Evolutionary conservation across 2,113 vertebrate species (phyloP), one percentile per base, ranked within the genome.

Genomic region (Trinectes maculatus): DNA sequence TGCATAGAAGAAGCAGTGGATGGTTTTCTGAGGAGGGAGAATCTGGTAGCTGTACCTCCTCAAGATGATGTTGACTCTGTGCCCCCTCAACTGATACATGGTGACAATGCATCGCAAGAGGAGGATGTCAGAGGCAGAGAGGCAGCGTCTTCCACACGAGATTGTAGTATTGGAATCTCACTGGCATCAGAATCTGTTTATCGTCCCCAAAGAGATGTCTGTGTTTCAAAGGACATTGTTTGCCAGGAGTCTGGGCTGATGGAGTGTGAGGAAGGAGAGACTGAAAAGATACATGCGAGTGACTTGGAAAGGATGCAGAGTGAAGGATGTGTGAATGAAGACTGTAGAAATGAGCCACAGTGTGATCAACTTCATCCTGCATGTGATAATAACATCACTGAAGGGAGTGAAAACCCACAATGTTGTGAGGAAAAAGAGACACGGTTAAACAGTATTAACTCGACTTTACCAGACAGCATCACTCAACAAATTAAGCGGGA

Each of bases 1-100:
- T 96, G 95, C 36, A 1, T 98, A 49, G 95, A 98, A 53, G 95
- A 96, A 84, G 94, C 93, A 52, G 85, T 98, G 3, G 96, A 93
- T 86, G 62, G n/a, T 12, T 98, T 98, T 80, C 91, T 98, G 60
- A 93, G 91, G 64, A 92, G 67, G 77, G 96, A 98, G 77, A 93
- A 93, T 63, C 84, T 98, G 80, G 92, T 94, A 76, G 67, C 92
- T 53, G 93, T 94, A 63, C 83, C 92, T 0, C 91, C 87, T 48
- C 81, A 86, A 62, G 94, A 96, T 24, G 94, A 95, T 15, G 47
- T 92, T 43, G 94, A 93, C 60, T 85, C 84, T 62, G 86, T 71
- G 34, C 92, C 90, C 70, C 74, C 83, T 15, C 90, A 87, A 76
- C 74, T 71, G 47, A 89, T 93, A 47, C 59, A 42, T 80, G 64